Evolutionary conservation across 2,113 vertebrate species (phyloP), one percentile per base, ranked within the genome.

Genomic region (Nibea albiflora): DNA sequence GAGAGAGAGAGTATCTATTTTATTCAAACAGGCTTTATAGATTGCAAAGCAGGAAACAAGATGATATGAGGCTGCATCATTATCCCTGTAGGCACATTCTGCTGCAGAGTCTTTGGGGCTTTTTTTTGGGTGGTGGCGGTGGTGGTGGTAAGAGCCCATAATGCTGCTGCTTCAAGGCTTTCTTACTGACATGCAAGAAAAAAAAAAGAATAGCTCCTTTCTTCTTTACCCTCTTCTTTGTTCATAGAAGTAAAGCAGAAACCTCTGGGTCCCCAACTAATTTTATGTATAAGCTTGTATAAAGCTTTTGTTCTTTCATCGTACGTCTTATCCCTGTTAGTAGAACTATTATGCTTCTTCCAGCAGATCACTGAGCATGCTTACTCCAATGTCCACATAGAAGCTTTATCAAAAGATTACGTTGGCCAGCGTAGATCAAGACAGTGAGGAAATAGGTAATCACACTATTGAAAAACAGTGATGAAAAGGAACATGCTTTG

Each of bases 21-120:
- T 14, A 20, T 11, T 4, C 8, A 5, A 16, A 20, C 4, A 58
- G 4, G 15, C 9, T 58, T 35, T 14, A 28, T 50, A 17, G 14
- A 63, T 19, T 24, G 3, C 67, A 54, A 24, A 72, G 67, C 53
- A 49, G 9, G 35, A 14, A 68, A 46, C n/a, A 50, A 3, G 35
- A 61, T 10, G 28, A 73, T 42, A 35, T 46, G 28, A 58, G 26
- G 62, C 42, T 28, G 57, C 47, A 62, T 75, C 35, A 46, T 69
- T 44, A 54, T 56, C 65, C 64, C 72, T 69, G 49, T 49, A 63
- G 72, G 39, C 39, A 2, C 7, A 11, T 39, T 39, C 58, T 76
- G 57, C 56, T 63, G 35, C 64, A 31, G 44, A 61, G 61, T 46
- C 62, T 67, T 73, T 24, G 8, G 53, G 78, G 19, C 66, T 56